Evolutionary conservation across 2,797 vertebrate genomes (phyloP).

Genomic region (Oreochromis mossambicus): DNA sequence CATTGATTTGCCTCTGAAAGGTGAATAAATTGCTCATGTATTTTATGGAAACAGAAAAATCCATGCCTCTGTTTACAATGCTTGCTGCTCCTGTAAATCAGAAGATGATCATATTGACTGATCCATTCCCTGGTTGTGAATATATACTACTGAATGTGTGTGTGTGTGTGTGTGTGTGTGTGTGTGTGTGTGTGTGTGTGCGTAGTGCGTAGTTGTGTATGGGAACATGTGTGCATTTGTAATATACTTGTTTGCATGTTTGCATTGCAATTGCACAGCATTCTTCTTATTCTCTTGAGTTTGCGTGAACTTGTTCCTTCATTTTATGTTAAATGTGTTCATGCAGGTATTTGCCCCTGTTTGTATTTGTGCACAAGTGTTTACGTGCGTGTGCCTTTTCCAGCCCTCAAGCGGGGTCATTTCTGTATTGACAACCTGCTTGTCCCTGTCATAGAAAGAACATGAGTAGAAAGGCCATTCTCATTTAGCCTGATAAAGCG

Average conservation of each 20-base stretch:
- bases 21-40: conserved; percentile 61
- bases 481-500: conserved; percentile 69
- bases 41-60: conserved; percentile 72
- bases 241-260: not conserved
- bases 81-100: conserved; percentile 66
- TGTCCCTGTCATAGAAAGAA: conserved; percentile 66
- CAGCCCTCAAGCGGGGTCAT: conserved; percentile 58
- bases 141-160: conserved; percentile 11
- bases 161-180: not conserved
- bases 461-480: conserved; percentile 70
- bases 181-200: not conserved
- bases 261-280: not conserved
- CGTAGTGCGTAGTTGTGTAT: not conserved
- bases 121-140: conserved; percentile 39
- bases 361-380: not conserved
- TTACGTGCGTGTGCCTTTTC: conserved; percentile 1
- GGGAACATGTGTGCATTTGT: not conserved
- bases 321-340: not conserved
- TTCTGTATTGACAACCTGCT: conserved; percentile 74
- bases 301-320: not conserved
- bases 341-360: not conserved
- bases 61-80: conserved; percentile 70
- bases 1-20: conserved; percentile 61
- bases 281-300: not conserved
- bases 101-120: conserved; percentile 64